Evolutionary conservation across 2,113 vertebrate species (phyloP).

Genomic region (Hydrolagus affinis): DNA sequence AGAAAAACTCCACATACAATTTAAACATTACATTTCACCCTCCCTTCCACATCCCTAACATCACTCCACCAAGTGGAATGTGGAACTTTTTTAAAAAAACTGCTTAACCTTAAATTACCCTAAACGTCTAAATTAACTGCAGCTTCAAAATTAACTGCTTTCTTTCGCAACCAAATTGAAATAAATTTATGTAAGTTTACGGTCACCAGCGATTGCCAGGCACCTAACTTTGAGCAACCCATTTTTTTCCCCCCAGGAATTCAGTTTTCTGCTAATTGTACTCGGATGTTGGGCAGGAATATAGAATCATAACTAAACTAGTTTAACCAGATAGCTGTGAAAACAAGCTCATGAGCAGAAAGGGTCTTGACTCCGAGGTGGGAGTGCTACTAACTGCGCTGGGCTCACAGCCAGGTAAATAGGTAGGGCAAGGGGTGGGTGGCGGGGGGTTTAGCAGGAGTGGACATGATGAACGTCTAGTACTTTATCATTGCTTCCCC

Average conservation of each 20-base stretch:
- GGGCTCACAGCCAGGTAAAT: too few relatives aligned
- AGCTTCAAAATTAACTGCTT: neutral
- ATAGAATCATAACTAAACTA: neutral
- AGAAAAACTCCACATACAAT: neutral
- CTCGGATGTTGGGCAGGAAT: neutral
- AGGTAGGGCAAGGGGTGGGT: too few relatives aligned
- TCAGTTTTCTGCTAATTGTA: neutral
- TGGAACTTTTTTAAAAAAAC: neutral
- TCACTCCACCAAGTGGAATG: neutral
- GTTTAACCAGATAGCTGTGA: neutral
- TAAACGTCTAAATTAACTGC: neutral
- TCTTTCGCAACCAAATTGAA: slow-evolving; percentile 43
- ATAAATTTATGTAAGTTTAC: slow-evolving; percentile 39
- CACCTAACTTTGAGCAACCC: slow-evolving; percentile 43
- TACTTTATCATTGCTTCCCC: too few relatives aligned
- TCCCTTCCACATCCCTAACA: neutral
- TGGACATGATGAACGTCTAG: too few relatives aligned
- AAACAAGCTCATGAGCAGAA: neutral
- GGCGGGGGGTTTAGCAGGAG: too few relatives aligned
- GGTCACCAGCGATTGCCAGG: slow-evolving; percentile 51
- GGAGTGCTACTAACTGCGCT: too few relatives aligned
- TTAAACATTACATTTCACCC: neutral
- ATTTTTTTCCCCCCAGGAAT: neutral
- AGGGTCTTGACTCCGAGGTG: too few relatives aligned
- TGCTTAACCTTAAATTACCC: neutral